These are phyloP conservation scores for Caenorhabditis sp. DNA, from an alignment of 2,888 invertebrate genomes.

Conservation along the genomic window DNA sequence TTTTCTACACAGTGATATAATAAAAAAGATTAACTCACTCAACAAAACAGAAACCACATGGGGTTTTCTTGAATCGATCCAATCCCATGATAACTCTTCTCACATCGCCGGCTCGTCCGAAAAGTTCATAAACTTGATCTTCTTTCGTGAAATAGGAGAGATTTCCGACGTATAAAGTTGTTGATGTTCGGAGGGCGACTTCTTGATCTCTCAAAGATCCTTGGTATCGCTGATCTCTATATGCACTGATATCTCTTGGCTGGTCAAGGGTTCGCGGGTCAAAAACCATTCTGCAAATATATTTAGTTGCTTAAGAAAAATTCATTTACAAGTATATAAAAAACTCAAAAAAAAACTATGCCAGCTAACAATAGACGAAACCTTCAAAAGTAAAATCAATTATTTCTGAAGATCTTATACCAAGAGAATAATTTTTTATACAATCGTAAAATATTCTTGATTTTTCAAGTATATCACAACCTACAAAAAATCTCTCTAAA, in stretches of 20 bases:
- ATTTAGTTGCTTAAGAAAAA: no score
- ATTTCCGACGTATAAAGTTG: slow-evolving; percentile 95
- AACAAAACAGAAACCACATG: slow-evolving; percentile 98
- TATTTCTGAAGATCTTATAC: no score
- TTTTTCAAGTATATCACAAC: no score
- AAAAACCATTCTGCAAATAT: slow-evolving; percentile 49
- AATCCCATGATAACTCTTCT: slow-evolving; percentile 92
- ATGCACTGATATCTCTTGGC: slow-evolving; percentile 57
- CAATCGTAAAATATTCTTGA: no score
- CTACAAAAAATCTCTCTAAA: no score
- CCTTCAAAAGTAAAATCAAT: no score
- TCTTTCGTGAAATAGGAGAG: slow-evolving; percentile 97
- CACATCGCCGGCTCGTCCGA: slow-evolving; percentile 93
- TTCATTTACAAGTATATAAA: no score
- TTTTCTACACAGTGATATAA: slow-evolving; percentile 1
- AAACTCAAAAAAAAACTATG: no score
- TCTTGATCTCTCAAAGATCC: slow-evolving; percentile 75
- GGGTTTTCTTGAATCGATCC: slow-evolving; percentile 96
- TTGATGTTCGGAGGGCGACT: slow-evolving; percentile 79
- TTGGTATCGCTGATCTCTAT: slow-evolving; percentile 68
- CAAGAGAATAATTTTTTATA: no score
- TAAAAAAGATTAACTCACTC: slow-evolving; percentile 77
- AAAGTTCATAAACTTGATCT: slow-evolving; percentile 90
- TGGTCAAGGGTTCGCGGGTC: slow-evolving; percentile 49
- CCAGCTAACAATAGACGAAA: no score